Percentiles rank a stretch among this genome's conserved stretches.
phyloP scores from a whole-genome alignment of 2,797 vertebrate genomes.

The Numenius phaeopus region DNA sequence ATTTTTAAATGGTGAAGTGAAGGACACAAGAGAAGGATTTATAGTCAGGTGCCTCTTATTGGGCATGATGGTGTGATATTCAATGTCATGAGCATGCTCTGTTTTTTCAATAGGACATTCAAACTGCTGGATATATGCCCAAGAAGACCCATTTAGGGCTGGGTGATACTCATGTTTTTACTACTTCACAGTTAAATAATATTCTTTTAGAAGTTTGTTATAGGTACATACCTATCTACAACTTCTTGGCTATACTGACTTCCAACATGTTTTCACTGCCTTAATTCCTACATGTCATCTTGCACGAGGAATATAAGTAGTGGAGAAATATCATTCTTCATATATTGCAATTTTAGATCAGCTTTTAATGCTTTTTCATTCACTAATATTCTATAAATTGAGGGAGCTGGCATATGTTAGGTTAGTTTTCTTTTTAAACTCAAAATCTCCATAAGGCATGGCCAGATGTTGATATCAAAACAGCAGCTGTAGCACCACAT shows the following conservation, averaged over 20 bases:
- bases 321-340: background rate
- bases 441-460: slow-evolving; percentile 6
- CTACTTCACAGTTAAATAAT: background rate
- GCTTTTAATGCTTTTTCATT: background rate
- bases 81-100: background rate
- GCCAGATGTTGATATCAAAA: slow-evolving; percentile 61
- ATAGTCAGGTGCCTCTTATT: background rate
- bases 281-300: background rate
- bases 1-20: background rate
- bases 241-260: background rate
- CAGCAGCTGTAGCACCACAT: slow-evolving; percentile 13
- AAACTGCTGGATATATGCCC: background rate
- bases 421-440: slow-evolving; percentile 43
- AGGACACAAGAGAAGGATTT: background rate
- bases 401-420: background rate
- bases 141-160: background rate
- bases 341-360: background rate
- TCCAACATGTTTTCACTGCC: background rate
- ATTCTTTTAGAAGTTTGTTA: background rate
- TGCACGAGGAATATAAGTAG: background rate
- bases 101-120: background rate
- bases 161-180: background rate
- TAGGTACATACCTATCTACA: background rate
- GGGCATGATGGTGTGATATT: background rate
- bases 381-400: background rate